Evolutionary conservation across 2,888 invertebrate genomes (phyloP), one percentile per base, ranked within the genome.

Genomic region (Carpatolechia fugitivella): DNA sequence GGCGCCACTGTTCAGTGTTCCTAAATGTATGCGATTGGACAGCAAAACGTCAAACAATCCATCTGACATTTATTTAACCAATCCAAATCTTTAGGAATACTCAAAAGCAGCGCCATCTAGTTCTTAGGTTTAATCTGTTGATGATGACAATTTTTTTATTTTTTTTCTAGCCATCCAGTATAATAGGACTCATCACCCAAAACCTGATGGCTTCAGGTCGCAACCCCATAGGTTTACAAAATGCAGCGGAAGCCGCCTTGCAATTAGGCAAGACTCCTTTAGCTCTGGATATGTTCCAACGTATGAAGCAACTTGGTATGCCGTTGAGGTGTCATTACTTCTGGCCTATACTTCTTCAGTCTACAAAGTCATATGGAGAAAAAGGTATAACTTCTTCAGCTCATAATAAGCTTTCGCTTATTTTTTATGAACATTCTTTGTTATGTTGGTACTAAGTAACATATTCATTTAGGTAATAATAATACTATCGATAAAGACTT

Each of bases 261-360:
- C 90, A 84, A 55, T 63, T 75, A 7, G 82, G 82, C 30, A 90
- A 90, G 58, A 70, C 78, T 0, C 83, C 90, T 0, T 59, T 91
- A 2, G 90, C 91, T 0, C 60, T 91, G 31, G 81, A 82, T 38
- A 56, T 92, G 61, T 84, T 93, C 44, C 74, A 74, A 0, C 67
- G 80, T 5, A 90, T 91, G 86, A 80, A 85, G 50, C 75, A 80
- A 16, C 53, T 82, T 0, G 81, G 81, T 0, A 64, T 90, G 60
- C 75, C 82, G 0, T 13, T 92, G 3, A 83, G 93, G 13, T 86
- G 93, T 0, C 94, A 94, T 63, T 94, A 92, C 69, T 94, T 93
- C 69, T 94, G 94, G 94, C 93, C 94, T 0, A 74, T 94, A 51
- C 57, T 94, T 46, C 50, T 93, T 16, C 80, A 90, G 1, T 82